These are phyloP conservation scores for Aphelenchoides avenae DNA, from an alignment of 1,140 invertebrate genomes.

Conservation along the genomic window DNA sequence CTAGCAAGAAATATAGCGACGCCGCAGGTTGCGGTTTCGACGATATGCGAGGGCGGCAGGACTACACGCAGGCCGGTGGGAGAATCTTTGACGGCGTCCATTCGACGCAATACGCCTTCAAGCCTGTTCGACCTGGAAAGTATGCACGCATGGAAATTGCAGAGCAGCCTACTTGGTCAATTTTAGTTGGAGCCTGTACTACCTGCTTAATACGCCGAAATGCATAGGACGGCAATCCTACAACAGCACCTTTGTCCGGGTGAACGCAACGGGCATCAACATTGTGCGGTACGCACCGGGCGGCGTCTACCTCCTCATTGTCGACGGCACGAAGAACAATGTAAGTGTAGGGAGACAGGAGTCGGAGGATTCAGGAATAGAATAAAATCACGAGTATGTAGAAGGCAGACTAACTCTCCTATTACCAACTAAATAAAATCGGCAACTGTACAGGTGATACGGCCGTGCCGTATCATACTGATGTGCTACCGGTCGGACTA, in stretches of 20 bases:
- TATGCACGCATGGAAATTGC: constrained; percentile 14
- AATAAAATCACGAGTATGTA: too few relatives aligned
- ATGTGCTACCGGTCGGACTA: too few relatives aligned
- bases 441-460: too few relatives aligned
- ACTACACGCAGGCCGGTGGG: constrained; percentile 1
- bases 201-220: constrained; percentile 28
- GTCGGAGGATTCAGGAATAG: too few relatives aligned
- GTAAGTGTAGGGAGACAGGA: constrained; percentile 59
- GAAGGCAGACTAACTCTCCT: too few relatives aligned
- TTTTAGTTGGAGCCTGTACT: constrained; percentile 40
- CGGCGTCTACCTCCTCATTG: constrained; percentile 34
- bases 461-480: too few relatives aligned
- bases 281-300: constrained; percentile 41
- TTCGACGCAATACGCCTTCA: constrained; percentile 26
- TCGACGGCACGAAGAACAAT: constrained; percentile 30
- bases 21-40: too few relatives aligned
- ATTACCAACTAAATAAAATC: too few relatives aligned
- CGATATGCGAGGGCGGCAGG: constrained; percentile 18
- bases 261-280: constrained; percentile 13
- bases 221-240: constrained; percentile 4
- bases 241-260: not conserved
- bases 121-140: constrained; percentile 36
- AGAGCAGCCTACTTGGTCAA: not conserved
- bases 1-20: constrained; percentile 11
- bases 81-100: too few relatives aligned